Base-by-base conservation (phyloP, 2,888 invertebrate genomes). In the Micoletzkya japonica region DNA sequence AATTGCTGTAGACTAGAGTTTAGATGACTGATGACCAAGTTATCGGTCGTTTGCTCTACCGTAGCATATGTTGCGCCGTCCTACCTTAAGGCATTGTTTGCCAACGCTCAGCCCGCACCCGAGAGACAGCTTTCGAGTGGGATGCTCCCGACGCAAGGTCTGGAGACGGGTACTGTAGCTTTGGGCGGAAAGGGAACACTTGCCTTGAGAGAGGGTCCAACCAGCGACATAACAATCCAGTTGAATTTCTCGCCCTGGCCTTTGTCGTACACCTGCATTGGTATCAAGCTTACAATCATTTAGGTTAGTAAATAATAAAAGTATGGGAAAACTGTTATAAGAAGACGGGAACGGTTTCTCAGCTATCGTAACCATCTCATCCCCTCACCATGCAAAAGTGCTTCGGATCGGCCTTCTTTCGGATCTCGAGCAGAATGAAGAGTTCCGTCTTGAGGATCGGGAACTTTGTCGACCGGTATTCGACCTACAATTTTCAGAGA, bases 91-190 rank as follows among this genome's bases (percentile, higher is more conserved):
- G 44, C 72, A 72, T 58, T 69, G 68, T 28, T 68, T 72, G 39
- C 56, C 68, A 20, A 72, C 61, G 58, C 54, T 52, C 28, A 72
- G 32, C 7, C 68, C 72, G 36, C 72, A 72, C 3, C 72, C 72
- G 24, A 72, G 57, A 4, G 72, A 36, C n/a, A 72, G 68, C 32
- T 67, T 66, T 34, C 58, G 52, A 14, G 39, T 49, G 20, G 60
- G 60, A 34, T 39, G 39, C 26, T 72, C 72, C 26, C 68, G 59
- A 6, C 72, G 68, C 14, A 72, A 32, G 20, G 39, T 44, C 69
- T 69, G 34, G 30, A 49, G 28, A 32, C 44, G 39, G 49, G n/a
- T 34, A 10, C 20, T 24, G 2, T 30, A 20, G 20, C 10, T 1
- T 52, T 10, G 20, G 10, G n/a, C n/a, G 24, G 10, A 30, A 24